Percentiles rank a stretch among this genome's conserved stretches.
Evolutionary conservation across 2,797 vertebrate genomes (phyloP).

Genomic region (Megaceryle alcyon): DNA sequence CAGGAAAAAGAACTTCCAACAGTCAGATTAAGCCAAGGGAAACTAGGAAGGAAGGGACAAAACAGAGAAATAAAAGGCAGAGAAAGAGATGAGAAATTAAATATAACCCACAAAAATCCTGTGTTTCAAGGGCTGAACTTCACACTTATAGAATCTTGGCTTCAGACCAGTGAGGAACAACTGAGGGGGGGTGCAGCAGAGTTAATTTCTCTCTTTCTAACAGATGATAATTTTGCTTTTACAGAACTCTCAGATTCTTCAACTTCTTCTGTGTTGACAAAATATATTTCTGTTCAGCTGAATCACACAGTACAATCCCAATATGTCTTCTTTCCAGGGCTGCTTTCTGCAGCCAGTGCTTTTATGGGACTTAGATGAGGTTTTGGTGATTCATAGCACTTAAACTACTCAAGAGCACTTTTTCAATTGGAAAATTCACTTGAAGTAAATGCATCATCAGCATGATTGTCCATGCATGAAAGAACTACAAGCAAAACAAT

Average conservation of each 20-base stretch:
- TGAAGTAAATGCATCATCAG: conserved; percentile 84
- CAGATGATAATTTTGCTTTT: conserved; percentile 60
- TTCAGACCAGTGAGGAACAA: neutral
- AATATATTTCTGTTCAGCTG: conserved; percentile 77
- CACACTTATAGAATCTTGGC: neutral
- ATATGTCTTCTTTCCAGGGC: conserved; percentile 73
- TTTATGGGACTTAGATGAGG: conserved; percentile 81
- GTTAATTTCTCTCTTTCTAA: conserved; percentile 31
- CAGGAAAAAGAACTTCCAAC: neutral
- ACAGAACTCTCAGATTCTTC: conserved; percentile 56
- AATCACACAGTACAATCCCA: conserved; percentile 73
- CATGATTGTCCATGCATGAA: conserved; percentile 82
- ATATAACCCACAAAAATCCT: neutral
- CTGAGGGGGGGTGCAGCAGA: neutral
- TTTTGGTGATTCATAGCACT: conserved; percentile 83
- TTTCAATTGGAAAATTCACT: conserved; percentile 84
- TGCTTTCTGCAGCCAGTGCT: conserved; percentile 74
- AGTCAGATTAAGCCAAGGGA: neutral
- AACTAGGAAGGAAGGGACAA: neutral
- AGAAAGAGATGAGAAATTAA: neutral
- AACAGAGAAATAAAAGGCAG: neutral
- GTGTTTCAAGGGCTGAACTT: neutral
- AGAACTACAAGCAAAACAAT: conserved; percentile 85
- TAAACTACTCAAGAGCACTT: conserved; percentile 80
- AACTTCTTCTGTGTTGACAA: conserved; percentile 71